Conservation (phyloP, 2,888 invertebrate species). For the Dugesia japonica region DNA sequence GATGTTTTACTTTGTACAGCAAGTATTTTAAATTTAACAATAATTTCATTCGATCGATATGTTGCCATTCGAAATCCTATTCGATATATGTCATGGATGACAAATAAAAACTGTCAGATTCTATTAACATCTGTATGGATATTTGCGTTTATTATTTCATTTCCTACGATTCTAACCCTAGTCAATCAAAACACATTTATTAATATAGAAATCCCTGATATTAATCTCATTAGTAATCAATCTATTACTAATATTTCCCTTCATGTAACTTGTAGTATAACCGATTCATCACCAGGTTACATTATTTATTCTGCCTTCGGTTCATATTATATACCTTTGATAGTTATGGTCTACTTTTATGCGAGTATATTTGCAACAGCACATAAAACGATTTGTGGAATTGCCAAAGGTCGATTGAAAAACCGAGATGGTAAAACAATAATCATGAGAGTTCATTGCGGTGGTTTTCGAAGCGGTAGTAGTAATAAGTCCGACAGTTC, state of each 20-base stretch:
- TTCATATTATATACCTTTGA: conserved; percentile 93
- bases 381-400: conserved; percentile 43
- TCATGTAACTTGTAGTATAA: neutral
- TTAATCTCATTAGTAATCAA: neutral
- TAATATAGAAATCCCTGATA: neutral
- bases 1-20: conserved; percentile 55
- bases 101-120: conserved; percentile 65
- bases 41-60: conserved; percentile 72
- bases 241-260: neutral
- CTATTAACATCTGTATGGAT: conserved; percentile 83
- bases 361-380: conserved; percentile 89
- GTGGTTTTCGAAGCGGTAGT: conserved; percentile 44
- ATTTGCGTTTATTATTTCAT: conserved; percentile 81
- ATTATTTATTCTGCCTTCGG: conserved; percentile 88
- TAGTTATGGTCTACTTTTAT: conserved; percentile 92
- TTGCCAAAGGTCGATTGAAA: conserved; percentile 41
- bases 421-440: conserved; percentile 45
- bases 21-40: conserved; percentile 77
- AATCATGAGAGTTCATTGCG: conserved; percentile 74
- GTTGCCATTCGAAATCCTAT: conserved; percentile 88
- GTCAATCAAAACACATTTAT: neutral
- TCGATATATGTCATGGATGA: conserved; percentile 72
- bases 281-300: conserved; percentile 66
- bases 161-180: conserved; percentile 60
- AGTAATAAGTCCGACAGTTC: conserved; percentile 9